Base-by-base conservation (phyloP, 2,797 vertebrate species). In the Acanthiza pusilla region DNA sequence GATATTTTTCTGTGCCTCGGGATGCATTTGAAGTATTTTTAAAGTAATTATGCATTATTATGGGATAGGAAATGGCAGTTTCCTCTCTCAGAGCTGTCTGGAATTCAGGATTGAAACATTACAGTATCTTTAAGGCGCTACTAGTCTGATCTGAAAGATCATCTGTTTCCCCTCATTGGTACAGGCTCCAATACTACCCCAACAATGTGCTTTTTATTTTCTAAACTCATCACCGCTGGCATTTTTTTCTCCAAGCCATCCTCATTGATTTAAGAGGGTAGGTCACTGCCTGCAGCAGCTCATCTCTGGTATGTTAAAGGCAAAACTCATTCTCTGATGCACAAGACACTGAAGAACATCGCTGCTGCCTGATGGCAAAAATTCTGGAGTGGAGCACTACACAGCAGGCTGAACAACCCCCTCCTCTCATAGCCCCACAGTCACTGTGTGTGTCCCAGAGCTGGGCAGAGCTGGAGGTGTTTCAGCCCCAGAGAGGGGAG, bases 11-110 rank as follows among this genome's bases (percentile, higher is more conserved):
- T 78, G 21, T 67, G 70, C 58, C 51, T 88, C 32, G 7, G 94
- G 82, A 92, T 94, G 82, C 79, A 91, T 96, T 81, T 94, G 73
- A 92, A 93, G 74, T 94, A 88, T 75, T 94, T 94, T 95, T 91
- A 67, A 94, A 93, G n/a, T 77, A 92, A 88, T 94, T 91, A 88
- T 73, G 34, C 57, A 63, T 89, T 85, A 93, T 88, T 92, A 89
- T 70, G 40, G 84, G 26, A 85, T 91, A 94, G 94, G 89, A 97
- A 95, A 86, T 21, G 9, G 29, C 81, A 94, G 79, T 53, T 93
- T 92, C 89, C 79, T 93, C 81, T 85, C 65, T 74, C 6, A 1
- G 36, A 91, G 78, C 51, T 84, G 76, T 54, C 62, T 93, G 88
- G 82, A 94, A 91, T 94, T 95, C 66, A 85, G 47, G 29, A 78